These are phyloP conservation scores for Stenodema calcarata DNA, from an alignment of 2,888 invertebrate genomes.

Conservation along the genomic window DNA sequence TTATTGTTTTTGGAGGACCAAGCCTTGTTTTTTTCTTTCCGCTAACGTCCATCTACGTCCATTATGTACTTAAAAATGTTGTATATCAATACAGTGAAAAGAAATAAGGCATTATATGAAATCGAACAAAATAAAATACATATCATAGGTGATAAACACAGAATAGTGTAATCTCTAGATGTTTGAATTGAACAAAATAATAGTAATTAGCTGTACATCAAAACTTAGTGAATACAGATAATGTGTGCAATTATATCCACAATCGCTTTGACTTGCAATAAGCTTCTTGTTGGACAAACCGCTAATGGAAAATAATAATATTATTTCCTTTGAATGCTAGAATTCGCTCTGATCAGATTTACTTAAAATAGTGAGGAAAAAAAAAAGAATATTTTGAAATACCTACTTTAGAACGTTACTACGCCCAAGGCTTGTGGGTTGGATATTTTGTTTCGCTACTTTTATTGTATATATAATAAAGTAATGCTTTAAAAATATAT, in stretches of 20 bases:
- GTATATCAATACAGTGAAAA: not conserved
- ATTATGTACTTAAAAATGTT: not conserved
- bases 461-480: not conserved
- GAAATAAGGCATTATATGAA: not conserved
- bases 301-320: not conserved
- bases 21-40: not conserved
- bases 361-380: not conserved
- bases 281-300: constrained; percentile 1
- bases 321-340: not conserved
- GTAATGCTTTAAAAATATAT: not conserved
- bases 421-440: not conserved
- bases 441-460: not conserved
- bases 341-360: not conserved
- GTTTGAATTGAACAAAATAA: not conserved
- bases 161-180: not conserved
- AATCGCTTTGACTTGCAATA: not conserved
- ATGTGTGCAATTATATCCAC: constrained; percentile 6
- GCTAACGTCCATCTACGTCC: not conserved
- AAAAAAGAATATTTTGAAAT: constrained; percentile 7
- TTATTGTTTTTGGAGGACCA: not conserved
- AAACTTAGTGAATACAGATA: not conserved
- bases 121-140: constrained; percentile 9
- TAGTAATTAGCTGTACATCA: not conserved
- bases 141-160: constrained; percentile 24
- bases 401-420: not conserved